These are phyloP conservation scores for Lingula anatina DNA, from an alignment of 2,888 invertebrate species.

Conservation along the genomic window DNA sequence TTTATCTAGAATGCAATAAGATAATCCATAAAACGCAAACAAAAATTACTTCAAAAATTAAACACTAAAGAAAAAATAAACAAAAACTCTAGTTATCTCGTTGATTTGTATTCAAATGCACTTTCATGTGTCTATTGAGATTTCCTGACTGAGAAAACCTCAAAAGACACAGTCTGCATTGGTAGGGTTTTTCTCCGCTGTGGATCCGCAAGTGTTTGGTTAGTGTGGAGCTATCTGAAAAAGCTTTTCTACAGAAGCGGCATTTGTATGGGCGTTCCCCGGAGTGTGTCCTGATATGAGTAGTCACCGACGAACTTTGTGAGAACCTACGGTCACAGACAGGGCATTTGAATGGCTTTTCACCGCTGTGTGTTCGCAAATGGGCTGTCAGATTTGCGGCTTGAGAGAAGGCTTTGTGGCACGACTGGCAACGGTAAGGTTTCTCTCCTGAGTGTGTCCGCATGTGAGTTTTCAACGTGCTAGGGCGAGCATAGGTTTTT, in stretches of 20 bases:
- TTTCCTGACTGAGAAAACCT: slow-evolving; percentile 98
- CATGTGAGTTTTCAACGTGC: slow-evolving; percentile 93
- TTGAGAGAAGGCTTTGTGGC: slow-evolving; percentile 95
- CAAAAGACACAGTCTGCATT: slow-evolving; percentile 90
- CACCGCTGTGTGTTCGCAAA: slow-evolving; percentile 91
- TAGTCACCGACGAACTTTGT: slow-evolving; percentile 89
- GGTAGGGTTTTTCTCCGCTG: slow-evolving; percentile 82
- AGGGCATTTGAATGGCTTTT: slow-evolving; percentile 96
- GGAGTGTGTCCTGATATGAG: slow-evolving; percentile 99
- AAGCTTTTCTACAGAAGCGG: slow-evolving; percentile 94
- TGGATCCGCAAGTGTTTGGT: slow-evolving; percentile 93
- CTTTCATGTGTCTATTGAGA: slow-evolving; percentile 96
- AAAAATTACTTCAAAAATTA: too few relatives aligned
- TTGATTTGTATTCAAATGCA: slow-evolving; percentile 60
- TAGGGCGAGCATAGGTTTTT: slow-evolving; percentile 90
- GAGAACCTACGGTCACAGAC: slow-evolving; percentile 96
- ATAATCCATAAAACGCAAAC: too few relatives aligned
- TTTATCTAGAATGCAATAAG: too few relatives aligned
- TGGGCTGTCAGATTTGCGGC: slow-evolving; percentile 98
- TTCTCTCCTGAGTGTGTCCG: slow-evolving; percentile 95
- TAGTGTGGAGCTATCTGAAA: slow-evolving; percentile 96
- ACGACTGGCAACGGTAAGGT: slow-evolving; percentile 64
- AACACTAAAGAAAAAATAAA: too few relatives aligned
- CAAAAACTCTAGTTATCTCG: too few relatives aligned
- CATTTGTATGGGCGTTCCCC: slow-evolving; percentile 97